Evolutionary conservation across 2,113 vertebrate genomes (phyloP).

Genomic region (Bubo blakistoni): DNA sequence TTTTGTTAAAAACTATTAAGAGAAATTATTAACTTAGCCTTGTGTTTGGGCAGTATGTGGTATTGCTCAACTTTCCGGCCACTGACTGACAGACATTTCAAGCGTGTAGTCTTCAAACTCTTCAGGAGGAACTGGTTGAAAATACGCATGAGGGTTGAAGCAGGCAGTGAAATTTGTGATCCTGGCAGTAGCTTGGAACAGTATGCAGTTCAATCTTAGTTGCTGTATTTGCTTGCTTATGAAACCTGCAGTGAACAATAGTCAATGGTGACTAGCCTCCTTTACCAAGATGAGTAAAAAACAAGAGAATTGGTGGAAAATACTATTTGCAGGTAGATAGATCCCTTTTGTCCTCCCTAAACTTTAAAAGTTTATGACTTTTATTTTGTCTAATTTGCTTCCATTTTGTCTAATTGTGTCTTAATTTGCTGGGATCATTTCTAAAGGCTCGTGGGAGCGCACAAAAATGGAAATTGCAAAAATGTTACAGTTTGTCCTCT

Average conservation of each 20-base stretch:
- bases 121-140: not conserved
- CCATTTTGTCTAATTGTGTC: no score
- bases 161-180: rapidly evolving
- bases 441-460: not conserved
- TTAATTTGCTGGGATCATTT: not conserved
- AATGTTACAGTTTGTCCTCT: not conserved
- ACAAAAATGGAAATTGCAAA: not conserved
- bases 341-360: not conserved
- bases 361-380: rapidly evolving
- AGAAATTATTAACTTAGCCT: no score
- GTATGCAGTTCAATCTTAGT: rapidly evolving
- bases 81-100: no score
- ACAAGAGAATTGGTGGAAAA: not conserved
- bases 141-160: rapidly evolving
- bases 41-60: not conserved
- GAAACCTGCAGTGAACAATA: rapidly evolving
- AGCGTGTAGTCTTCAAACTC: no score
- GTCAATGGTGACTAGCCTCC: rapidly evolving
- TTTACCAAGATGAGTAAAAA: not conserved
- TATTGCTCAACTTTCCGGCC: not conserved
- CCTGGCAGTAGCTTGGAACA: no score
- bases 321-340: no score
- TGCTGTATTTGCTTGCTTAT: rapidly evolving
- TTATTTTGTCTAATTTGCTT: not conserved
- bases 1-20: not conserved